phyloP scores from a whole-genome alignment of 1,140 invertebrate genomes.

The Parasteatoda tepidariorum region DNA sequence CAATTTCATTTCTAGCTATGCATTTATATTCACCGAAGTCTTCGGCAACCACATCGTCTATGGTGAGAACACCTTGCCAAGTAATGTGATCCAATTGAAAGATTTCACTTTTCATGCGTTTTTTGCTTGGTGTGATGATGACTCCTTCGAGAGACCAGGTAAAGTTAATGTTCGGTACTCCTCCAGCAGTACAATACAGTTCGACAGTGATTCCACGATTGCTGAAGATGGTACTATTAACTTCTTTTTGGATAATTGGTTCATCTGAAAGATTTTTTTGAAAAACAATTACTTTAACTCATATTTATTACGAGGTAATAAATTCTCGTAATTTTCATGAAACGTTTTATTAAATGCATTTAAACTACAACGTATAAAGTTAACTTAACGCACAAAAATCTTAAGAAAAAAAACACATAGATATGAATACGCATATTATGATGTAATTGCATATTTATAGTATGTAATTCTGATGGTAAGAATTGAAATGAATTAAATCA shows the following conservation, averaged over 20 bases:
- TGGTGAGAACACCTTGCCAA: slow-evolving; percentile 82
- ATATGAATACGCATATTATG: too few relatives aligned
- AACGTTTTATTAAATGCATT: too few relatives aligned
- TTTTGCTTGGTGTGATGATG: slow-evolving; percentile 73
- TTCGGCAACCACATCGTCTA: slow-evolving; percentile 80
- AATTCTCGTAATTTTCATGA: too few relatives aligned
- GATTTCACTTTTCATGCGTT: slow-evolving; percentile 74
- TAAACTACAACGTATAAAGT: too few relatives aligned
- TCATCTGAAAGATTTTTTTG: slow-evolving; percentile 78
- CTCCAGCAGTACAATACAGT: slow-evolving; percentile 84
- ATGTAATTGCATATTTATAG: too few relatives aligned
- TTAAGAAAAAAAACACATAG: too few relatives aligned
- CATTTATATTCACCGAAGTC: slow-evolving; percentile 95
- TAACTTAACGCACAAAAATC: too few relatives aligned
- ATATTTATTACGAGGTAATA: too few relatives aligned
- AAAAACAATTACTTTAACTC: too few relatives aligned
- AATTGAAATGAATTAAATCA: too few relatives aligned
- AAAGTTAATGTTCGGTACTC: slow-evolving; percentile 84
- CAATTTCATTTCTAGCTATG: slow-evolving; percentile 86
- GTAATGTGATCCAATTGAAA: slow-evolving; percentile 75
- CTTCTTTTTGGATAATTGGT: slow-evolving; percentile 85
- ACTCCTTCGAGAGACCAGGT: slow-evolving; percentile 81
- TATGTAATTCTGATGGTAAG: too few relatives aligned
- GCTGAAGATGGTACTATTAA: slow-evolving; percentile 88
- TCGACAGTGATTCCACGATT: slow-evolving; percentile 84